phyloP scores from a whole-genome alignment of 2,797 vertebrate species.

The Halcyon badia region DNA sequence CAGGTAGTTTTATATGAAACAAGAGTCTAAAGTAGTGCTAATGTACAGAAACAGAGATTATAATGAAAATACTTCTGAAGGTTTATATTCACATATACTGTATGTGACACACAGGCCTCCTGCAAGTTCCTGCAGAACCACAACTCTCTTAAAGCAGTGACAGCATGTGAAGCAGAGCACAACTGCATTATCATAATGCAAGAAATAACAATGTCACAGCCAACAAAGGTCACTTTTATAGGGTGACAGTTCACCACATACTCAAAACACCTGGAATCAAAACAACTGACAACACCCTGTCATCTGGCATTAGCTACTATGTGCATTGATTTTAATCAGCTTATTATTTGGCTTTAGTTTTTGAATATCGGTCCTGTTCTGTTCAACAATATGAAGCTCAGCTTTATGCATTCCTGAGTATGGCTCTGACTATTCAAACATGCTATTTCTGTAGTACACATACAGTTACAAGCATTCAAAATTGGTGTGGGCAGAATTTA shows the following conservation, averaged over 20 bases:
- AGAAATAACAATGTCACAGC: not conserved
- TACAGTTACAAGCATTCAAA: not conserved
- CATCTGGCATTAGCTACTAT: not conserved
- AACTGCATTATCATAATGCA: not conserved
- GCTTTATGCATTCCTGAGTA: not conserved
- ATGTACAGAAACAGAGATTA: not conserved
- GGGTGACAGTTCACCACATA: not conserved
- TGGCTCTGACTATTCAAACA: not conserved
- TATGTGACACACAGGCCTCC: not conserved
- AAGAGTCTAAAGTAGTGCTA: not conserved
- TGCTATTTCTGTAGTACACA: not conserved
- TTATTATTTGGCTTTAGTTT: not conserved
- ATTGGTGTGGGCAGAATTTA: not conserved
- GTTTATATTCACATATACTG: not conserved
- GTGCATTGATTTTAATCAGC: not conserved
- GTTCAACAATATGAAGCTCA: not conserved
- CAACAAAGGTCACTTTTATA: not conserved
- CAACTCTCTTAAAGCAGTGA: accelerated
- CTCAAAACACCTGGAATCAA: not conserved
- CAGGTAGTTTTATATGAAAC: not conserved
- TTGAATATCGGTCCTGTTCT: not conserved
- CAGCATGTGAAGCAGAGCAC: not conserved
- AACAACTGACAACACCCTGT: not conserved
- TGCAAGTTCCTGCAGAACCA: not conserved
- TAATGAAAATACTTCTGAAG: not conserved